These are phyloP conservation scores for Monomorium pharaonis DNA, from an alignment of 1,140 invertebrate genomes.

Conservation along the genomic window DNA sequence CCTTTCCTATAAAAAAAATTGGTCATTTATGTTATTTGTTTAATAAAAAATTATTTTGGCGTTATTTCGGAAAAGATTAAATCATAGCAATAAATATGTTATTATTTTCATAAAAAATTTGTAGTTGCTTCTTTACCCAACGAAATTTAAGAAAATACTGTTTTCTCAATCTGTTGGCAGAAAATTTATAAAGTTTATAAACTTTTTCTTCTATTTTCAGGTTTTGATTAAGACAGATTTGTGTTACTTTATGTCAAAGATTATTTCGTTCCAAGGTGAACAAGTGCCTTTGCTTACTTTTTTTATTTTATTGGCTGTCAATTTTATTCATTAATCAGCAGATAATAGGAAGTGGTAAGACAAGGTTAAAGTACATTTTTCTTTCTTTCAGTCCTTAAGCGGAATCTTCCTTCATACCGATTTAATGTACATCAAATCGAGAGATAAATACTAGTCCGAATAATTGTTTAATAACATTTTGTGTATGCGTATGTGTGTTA, in stretches of 20 bases:
- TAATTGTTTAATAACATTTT: slow-evolving; percentile 74
- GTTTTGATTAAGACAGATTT: background rate
- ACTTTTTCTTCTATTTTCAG: background rate
- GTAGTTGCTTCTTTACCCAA: background rate
- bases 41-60: background rate
- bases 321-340: background rate
- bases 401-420: slow-evolving; percentile 1
- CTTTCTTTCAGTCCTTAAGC: background rate
- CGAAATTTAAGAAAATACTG: background rate
- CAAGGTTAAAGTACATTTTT: background rate
- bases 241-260: background rate
- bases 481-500: background rate
- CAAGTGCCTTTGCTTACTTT: background rate
- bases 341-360: background rate
- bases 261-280: background rate
- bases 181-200: background rate
- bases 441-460: slow-evolving; percentile 61
- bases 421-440: slow-evolving; percentile 64
- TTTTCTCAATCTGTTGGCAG: background rate
- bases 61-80: background rate
- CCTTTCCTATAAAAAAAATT: background rate
- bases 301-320: background rate
- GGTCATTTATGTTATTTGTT: background rate
- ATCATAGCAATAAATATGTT: background rate
- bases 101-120: background rate